These are phyloP conservation scores for Chiloscyllium plagiosum DNA, from an alignment of 2,113 vertebrate species.

Conservation along the genomic window DNA sequence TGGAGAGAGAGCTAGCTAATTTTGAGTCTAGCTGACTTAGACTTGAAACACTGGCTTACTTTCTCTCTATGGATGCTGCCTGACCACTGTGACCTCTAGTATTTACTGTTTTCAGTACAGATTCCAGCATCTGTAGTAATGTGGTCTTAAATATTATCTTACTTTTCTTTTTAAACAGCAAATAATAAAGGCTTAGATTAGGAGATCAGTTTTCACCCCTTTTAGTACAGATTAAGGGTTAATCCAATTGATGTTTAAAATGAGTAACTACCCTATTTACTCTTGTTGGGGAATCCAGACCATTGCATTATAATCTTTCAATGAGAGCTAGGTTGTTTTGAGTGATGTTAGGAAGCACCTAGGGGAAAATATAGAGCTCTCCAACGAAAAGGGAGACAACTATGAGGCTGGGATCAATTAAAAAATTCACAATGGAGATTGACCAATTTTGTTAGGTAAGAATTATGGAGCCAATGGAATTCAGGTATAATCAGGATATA, in stretches of 20 bases:
- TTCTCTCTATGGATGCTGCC: no score
- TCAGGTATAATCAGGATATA: neutral
- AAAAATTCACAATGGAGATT: neutral
- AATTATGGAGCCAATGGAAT: neutral
- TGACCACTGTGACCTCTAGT: no score
- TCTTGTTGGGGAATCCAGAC: neutral
- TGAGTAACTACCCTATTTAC: neutral
- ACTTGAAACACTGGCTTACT: no score
- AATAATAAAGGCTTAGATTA: neutral
- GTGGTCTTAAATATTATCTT: neutral
- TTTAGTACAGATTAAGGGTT: neutral
- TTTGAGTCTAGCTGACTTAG: no score
- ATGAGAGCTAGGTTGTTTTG: neutral
- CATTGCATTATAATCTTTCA: neutral
- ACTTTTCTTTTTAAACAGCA: neutral
- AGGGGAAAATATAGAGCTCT: neutral
- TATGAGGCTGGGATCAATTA: neutral
- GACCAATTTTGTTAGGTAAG: neutral
- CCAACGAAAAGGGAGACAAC: neutral
- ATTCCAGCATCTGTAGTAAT: no score
- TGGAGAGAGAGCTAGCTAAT: no score
- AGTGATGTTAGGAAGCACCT: neutral
- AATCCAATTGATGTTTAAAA: neutral
- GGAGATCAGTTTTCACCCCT: neutral
- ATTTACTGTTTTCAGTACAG: no score